Percentiles rank a stretch among this genome's conserved stretches.
Evolutionary conservation across 2,888 invertebrate genomes (phyloP).

Genomic region (Drosophila conformis): DNA sequence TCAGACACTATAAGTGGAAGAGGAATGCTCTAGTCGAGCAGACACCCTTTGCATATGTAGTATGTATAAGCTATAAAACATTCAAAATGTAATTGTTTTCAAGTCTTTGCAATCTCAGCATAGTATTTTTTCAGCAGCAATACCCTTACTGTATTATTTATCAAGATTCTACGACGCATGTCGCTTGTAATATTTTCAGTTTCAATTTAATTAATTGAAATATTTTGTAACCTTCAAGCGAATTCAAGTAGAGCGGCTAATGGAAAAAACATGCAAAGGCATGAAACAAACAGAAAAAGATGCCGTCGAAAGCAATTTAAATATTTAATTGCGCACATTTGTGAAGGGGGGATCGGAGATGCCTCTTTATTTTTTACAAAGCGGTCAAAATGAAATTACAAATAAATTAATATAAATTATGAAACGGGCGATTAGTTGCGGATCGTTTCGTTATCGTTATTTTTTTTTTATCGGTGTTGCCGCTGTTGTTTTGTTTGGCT

Average conservation of each 20-base stretch:
- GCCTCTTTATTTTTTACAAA: conserved; percentile 23
- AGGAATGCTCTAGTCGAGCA: background rate
- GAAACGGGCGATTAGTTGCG: conserved; percentile 24
- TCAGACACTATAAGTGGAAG: background rate
- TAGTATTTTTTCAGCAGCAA: background rate
- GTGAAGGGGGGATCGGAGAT: conserved; percentile 14
- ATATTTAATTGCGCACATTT: conserved; percentile 55
- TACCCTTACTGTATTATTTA: background rate
- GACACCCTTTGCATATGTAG: background rate
- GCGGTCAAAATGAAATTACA: conserved; percentile 53
- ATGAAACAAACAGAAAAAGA: conserved; percentile 29
- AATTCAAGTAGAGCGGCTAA: conserved; percentile 29
- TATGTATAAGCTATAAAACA: background rate
- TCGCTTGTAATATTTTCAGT: conserved; percentile 20
- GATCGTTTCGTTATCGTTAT: conserved; percentile 20
- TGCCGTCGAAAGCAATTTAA: conserved; percentile 52
- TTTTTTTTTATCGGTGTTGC: background rate
- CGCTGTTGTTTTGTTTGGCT: conserved; percentile 2
- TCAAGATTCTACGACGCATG: background rate
- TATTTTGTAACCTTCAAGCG: conserved; percentile 41
- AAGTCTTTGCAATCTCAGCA: conserved; percentile 8
- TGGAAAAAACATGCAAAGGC: conserved; percentile 35
- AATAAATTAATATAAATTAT: conserved; percentile 60
- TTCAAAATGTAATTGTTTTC: background rate
- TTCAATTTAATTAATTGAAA: conserved; percentile 40